Conservation (phyloP, 2,888 invertebrate species). For the Caenorhabditis sinica region DNA sequence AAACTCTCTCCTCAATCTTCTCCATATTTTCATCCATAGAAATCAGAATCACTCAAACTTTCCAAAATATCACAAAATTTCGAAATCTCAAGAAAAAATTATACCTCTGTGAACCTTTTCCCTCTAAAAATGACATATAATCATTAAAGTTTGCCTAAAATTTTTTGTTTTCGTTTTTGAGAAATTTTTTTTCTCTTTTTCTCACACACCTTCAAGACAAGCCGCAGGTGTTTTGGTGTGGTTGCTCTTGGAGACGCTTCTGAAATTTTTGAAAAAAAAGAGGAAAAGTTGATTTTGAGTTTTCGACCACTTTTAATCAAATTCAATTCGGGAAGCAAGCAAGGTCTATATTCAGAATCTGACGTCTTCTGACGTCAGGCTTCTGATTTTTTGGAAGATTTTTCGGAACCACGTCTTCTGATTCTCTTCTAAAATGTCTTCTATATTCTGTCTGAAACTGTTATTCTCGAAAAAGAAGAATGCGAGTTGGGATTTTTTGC, state of each 20-base stretch:
- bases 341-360: too few species aligned
- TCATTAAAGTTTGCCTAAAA: not conserved
- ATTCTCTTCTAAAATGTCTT: not conserved
- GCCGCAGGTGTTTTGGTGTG: not conserved
- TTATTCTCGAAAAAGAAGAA: not conserved
- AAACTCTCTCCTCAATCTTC: too few species aligned
- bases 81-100: not conserved
- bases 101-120: not conserved
- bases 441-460: not conserved
- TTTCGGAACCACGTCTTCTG: too few species aligned
- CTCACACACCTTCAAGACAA: not conserved
- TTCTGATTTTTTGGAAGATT: not conserved
- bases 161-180: not conserved
- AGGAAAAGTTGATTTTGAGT: not conserved
- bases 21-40: not conserved
- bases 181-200: not conserved
- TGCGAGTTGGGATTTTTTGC: not conserved
- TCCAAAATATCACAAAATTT: not conserved
- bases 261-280: not conserved
- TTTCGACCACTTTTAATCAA: not conserved
- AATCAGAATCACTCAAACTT: not conserved
- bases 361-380: too few species aligned
- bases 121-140: not conserved
- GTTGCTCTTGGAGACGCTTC: constrained; percentile 1
- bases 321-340: too few species aligned